A percentile compares a stretch with the other conserved stretches of the same genome.
These are phyloP conservation scores for Umimayanthus kanabou DNA, from an alignment of 92 coral and sea anemone genomes.

Conservation along the genomic window DNA sequence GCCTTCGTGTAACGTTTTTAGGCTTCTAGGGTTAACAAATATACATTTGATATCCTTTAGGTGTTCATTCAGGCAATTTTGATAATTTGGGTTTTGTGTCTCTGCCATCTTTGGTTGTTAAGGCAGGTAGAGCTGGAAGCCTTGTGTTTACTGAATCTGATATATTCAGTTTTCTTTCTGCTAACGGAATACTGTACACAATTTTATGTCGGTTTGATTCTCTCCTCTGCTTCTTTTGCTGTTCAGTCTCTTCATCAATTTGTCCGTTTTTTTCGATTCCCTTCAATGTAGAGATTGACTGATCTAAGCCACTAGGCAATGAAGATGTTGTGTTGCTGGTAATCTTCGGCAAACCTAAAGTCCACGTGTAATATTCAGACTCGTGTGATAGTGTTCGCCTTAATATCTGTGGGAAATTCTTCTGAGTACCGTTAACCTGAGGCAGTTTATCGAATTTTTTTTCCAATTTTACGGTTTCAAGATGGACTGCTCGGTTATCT, in stretches of 20 bases:
- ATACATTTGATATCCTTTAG: no score
- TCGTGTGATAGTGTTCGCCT: conserved; percentile 71
- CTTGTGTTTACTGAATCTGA: background rate
- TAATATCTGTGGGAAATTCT: conserved; percentile 64
- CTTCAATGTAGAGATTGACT: background rate
- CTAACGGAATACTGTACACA: conserved; percentile 8
- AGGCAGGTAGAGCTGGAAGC: background rate
- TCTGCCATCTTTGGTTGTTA: background rate
- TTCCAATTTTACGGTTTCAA: conserved; percentile 58
- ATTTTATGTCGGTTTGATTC: conserved; percentile 12
- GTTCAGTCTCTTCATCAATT: background rate
- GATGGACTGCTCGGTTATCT: conserved; percentile 51
- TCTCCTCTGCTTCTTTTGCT: background rate
- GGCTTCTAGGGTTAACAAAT: no score
- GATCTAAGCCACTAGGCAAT: background rate
- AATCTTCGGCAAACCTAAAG: conserved; percentile 68
- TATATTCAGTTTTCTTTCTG: background rate
- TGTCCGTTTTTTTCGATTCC: background rate
- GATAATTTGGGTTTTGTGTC: background rate
- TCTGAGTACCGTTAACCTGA: conserved; percentile 65
- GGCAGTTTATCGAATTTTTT: conserved; percentile 70
- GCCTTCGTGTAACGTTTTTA: no score
- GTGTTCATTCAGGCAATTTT: background rate
- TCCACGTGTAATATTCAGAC: conserved; percentile 85
- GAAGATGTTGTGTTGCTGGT: conserved; percentile 39